Percentiles rank a stretch among this genome's conserved stretches.
phyloP scores from a whole-genome alignment of 2,113 vertebrate species.

The Tyrannus savana region DNA sequence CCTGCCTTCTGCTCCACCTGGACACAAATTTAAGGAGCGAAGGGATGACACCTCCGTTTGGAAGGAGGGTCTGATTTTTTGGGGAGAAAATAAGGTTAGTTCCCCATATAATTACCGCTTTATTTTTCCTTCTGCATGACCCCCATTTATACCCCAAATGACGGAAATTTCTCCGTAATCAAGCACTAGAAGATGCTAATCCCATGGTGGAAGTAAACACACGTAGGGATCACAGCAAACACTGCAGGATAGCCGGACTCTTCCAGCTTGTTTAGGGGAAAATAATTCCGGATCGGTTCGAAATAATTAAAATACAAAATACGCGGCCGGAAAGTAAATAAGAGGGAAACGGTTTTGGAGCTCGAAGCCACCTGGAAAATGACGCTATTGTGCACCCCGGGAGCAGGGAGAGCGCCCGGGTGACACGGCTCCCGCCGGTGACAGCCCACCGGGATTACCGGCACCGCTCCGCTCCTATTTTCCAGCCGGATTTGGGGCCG shows the following conservation, averaged over 20 bases:
- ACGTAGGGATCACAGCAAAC: not conserved
- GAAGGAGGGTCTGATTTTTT: not conserved
- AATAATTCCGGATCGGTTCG: not conserved
- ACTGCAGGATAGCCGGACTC: not conserved
- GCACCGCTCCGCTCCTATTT: not conserved
- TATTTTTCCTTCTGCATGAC: not conserved
- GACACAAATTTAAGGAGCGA: not conserved
- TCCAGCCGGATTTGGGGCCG: slow-evolving; percentile 12
- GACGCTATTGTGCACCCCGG: not conserved
- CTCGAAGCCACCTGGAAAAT: not conserved
- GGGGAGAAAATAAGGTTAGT: not conserved
- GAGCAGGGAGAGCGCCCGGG: not conserved
- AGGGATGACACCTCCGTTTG: not conserved
- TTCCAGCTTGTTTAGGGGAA: not conserved
- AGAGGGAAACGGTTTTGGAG: not conserved
- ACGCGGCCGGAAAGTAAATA: not conserved
- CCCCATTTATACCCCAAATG: not conserved
- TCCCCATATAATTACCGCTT: not conserved
- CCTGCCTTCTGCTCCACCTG: not conserved
- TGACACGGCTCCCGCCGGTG: not conserved
- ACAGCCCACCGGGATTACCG: slow-evolving; percentile 32
- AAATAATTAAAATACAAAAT: not conserved
- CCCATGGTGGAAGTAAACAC: slow-evolving; percentile 23
- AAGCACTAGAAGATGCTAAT: not conserved
- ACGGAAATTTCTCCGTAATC: not conserved